Base-by-base conservation (phyloP, 1,140 invertebrate genomes). In the Halyomorpha halys region DNA sequence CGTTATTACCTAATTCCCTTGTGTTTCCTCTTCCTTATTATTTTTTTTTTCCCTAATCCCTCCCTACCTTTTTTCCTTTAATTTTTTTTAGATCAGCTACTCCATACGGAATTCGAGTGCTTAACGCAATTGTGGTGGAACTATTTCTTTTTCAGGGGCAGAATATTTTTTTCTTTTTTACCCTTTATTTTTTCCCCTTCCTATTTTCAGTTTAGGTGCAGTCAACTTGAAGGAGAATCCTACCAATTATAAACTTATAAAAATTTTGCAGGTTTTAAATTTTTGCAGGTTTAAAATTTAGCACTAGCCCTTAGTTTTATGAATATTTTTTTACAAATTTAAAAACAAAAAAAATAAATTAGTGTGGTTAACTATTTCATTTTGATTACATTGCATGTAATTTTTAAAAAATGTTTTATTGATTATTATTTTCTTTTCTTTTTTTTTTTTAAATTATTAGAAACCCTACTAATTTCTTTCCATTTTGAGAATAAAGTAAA, bases 201-300 rank as follows among this genome's bases (percentile, higher is more conserved):
- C 27, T 30, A 8, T 11, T 66, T 66, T 61, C 65, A 66, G 65
- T 62, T 62, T 66, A 66, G 65, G 65, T 66, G 65, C 60, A 65
- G 64, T 65, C 64, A 66, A 66, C 65, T 63, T 59, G 27, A 44
- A 18, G 51, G 51, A 53, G 51, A 53, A 19, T 19, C n/a, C 51
- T 19, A 23, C 51, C 14, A 15, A 5, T 18, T 19, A 53, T 53
- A 23, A 53, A 53, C 3, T 53, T 53, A 47, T 5, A 53, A 19
- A 19, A 23, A 53, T 53, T 30, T 30, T 30, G 27, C 27, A 30
- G 27, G 27, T 30, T 30, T 30, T 30, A 30, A 30, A 30, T 30
- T 53, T 53, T 53, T 21, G 14, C 18, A 53, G 51, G n/a, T 53
- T 53, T n/a, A n/a, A n/a, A 18, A 19, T 53, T 23, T 53, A 53